Conservation (phyloP, 2,797 vertebrate genomes). For the Esox lucius region DNA sequence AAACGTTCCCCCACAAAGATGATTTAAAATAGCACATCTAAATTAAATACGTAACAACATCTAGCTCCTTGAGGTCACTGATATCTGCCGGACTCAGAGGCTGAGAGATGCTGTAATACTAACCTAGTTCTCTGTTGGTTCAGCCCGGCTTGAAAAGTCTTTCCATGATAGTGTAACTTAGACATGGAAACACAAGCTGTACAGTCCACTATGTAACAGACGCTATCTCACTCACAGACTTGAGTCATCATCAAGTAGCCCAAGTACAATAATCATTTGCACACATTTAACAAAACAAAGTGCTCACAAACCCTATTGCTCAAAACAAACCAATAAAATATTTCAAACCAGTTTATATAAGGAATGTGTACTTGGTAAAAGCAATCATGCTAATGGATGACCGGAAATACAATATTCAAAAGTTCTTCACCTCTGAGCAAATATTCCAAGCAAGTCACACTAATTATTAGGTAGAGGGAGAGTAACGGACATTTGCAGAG, state of each 20-base stretch:
- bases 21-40: slow-evolving; percentile 53
- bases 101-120: slow-evolving; percentile 71
- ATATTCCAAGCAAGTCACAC: slow-evolving; percentile 58
- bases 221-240: slow-evolving; percentile 64
- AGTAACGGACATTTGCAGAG: slow-evolving; percentile 23
- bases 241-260: slow-evolving; percentile 48
- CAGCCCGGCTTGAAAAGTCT: slow-evolving; percentile 60
- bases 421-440: slow-evolving; percentile 66
- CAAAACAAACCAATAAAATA: slow-evolving; percentile 79
- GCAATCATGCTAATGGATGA: slow-evolving; percentile 82
- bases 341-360: slow-evolving; percentile 72
- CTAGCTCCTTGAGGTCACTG: slow-evolving; percentile 66
- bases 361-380: slow-evolving; percentile 75
- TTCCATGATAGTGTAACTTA: slow-evolving; percentile 73
- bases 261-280: slow-evolving; percentile 49
- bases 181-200: slow-evolving; percentile 73
- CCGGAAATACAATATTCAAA: slow-evolving; percentile 77
- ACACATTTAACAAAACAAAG: slow-evolving; percentile 46
- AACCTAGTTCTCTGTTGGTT: slow-evolving; percentile 61
- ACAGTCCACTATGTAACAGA: slow-evolving; percentile 46
- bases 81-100: slow-evolving; percentile 59
- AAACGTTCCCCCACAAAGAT: slow-evolving; percentile 49
- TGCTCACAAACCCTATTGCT: slow-evolving; percentile 68
- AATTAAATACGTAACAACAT: slow-evolving; percentile 55
- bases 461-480: slow-evolving; percentile 50